Base-by-base conservation (phyloP, 2,113 vertebrate genomes). In the Terrapene triunguis region DNA sequence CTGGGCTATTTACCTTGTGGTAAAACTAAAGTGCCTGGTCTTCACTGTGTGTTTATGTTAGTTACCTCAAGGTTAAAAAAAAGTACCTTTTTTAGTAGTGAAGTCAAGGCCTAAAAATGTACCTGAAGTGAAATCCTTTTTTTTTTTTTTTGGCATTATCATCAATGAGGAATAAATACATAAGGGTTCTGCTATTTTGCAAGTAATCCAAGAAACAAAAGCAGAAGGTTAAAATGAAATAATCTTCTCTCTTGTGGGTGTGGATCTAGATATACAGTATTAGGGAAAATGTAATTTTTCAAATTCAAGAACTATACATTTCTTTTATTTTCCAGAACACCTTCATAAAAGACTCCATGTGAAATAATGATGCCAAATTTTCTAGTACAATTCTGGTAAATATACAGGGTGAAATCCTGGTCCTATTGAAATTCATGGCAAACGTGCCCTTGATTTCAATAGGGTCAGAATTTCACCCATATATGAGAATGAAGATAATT, bases 21-120 rank as follows among this genome's bases (percentile, higher is more conserved):
- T 72, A 72, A 72, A 72, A 72, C 17, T 72, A 10, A 69, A 72
- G 35, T 72, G n/a, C 8, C 35, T 38, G n/a, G 19, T 9, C n/a
- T 38, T 72, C 65, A 72, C 19, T 38, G 4, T 3, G n/a, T 72
- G 35, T 21, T 72, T 72, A 47, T 72, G 27, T 84, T 84, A 47
- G 47, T 82, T 38, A 21, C 9, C n/a, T 59, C 95, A 94, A 96
- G 82, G 6, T 85, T 78, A 48, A 86, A 88, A 89, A 65, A 17
- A 96, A 90, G n/a, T 89, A 89, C 83, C 17, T 85, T 55, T 93
- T 93, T 79, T 89, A 65, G 53, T 50, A 89, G 83, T 44, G 57
- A 83, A 92, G 24, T 35, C 0, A 1, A 32, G 50, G 32, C 80
- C 85, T 0, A 0, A 53, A 10, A n/a, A 53, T 19, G n/a, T 6